Evolutionary conservation across 2,888 invertebrate species (phyloP).

Genomic region (Blastobasis lacticolella): DNA sequence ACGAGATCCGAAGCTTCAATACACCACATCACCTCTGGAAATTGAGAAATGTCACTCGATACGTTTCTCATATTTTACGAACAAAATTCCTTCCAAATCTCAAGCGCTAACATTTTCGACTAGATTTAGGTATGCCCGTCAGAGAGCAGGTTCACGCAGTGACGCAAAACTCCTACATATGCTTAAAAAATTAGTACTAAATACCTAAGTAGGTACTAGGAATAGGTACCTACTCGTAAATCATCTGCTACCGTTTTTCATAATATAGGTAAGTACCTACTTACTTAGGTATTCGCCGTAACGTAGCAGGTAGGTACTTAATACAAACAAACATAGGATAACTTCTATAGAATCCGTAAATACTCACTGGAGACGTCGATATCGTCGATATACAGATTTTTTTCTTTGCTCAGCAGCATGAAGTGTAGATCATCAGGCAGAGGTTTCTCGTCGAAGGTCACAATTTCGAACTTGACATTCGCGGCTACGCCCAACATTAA

Average conservation of each 20-base stretch:
- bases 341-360: not conserved
- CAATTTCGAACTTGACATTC: slow-evolving; percentile 60
- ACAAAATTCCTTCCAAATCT: too few species aligned
- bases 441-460: slow-evolving; percentile 43
- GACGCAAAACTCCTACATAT: too few species aligned
- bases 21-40: slow-evolving; percentile 56
- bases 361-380: slow-evolving; percentile 56
- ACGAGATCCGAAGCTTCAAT: slow-evolving; percentile 53
- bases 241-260: too few species aligned
- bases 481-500: slow-evolving; percentile 42
- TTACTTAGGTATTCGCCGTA: too few species aligned
- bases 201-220: too few species aligned
- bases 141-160: too few species aligned
- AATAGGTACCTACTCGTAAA: too few species aligned
- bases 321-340: not conserved
- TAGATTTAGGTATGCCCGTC: too few species aligned
- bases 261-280: too few species aligned
- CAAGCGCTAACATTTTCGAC: too few species aligned
- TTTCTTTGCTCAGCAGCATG: slow-evolving; percentile 52
- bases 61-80: too few species aligned
- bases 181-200: too few species aligned
- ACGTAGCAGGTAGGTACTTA: not conserved
- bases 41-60: not conserved
- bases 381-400: slow-evolving; percentile 58
- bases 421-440: slow-evolving; percentile 51